Evolutionary conservation across 1,140 invertebrate genomes (phyloP), one percentile per base, ranked within the genome.

Genomic region (Pseudomyrmex gracilis): DNA sequence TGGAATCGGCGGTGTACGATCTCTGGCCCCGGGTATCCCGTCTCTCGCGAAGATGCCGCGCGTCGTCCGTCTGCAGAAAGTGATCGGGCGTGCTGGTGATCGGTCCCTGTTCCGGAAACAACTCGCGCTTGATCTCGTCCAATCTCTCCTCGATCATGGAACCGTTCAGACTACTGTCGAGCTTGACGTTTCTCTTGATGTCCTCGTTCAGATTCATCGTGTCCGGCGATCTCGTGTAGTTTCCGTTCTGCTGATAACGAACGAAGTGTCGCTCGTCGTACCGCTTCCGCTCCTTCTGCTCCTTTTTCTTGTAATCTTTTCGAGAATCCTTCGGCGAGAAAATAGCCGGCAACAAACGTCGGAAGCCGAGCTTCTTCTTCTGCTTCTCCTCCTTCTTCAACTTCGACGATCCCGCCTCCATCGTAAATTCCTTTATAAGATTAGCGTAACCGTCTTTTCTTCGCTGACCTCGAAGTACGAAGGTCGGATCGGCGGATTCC

Each of bases 131-230:
- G 20, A 93, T 93, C 55, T 93, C 93, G 43, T 92, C 92, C 17
- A 93, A 49, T 49, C 92, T 91, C 53, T 93, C 92, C n/a, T 94
- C 93, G 13, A 89, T 88, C 10, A 93, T 89, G 0, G 92, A 91
- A 47, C 90, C 91, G 58, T 93, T 93, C 34, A 92, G 49, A 24
- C 92, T 93, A n/a, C 91, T 90, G 74, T 94, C 92, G 7, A 93
- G 76, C 20, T 92, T 92, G 1, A 94, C 93, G 51, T 94, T 94
- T n/a, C 92, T 90, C 60, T 90, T 92, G 7, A 94, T 93, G 20
- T 94, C 93, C 51, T 94, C 93, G 68, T 93, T 93, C 45, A 93
- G 73, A 57, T 94, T 93, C 92, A 93, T 92, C 45, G 92, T 92
- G 60, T 94, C 93, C n/a, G 92, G 90, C 0, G 92, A 94, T 57